Base-by-base conservation (phyloP, 2,113 vertebrate genomes). In the Thalassoma bifasciatum region DNA sequence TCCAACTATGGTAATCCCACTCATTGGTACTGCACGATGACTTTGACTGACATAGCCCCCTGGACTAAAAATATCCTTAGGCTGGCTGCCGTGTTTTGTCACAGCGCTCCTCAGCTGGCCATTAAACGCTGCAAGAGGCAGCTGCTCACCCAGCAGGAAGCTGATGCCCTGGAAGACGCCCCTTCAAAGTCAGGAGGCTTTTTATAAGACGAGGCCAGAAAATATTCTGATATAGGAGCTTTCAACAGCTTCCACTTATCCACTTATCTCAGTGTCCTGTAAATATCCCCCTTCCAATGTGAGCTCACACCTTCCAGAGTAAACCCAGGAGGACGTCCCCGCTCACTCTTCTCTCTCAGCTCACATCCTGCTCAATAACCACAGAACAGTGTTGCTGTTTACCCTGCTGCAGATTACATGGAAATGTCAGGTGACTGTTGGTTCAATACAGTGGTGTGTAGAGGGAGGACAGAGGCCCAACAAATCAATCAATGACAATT, bases 401-500 rank as follows among this genome's bases (percentile, higher is more conserved):
- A 88, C 68, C 79, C 80, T 46, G 10, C 68, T 77, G 81, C 90
- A 88, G 77, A 89, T 88, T 84, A 83, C 79, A 85, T 79, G 77
- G 79, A 90, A 88, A 91, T 90, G 90, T 85, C 88, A 86, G 83
- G 90, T 88, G 89, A 82, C 78, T 70, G 81, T 57, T 72, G 66
- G 88, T 85, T 92, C 91, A 89, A 91, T 93, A 88, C 37, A 1
- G 44, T 12, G 81, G 56, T 19, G 62, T 51, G 77, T 77, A n/a
- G 46, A 66, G 23, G 22, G 54, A 61, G 64, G 58, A 53, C 59
- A 1, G 22, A 46, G 73, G 71, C 84, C 75, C 75, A 83, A 86
- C 82, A 90, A 89, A 93, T 92, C 91, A 93, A 92, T 93, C 87
- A 82, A 74, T 86, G 85, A 85, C 89, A 92, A 92, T 92, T 91